Percentiles rank a stretch among this genome's conserved stretches.
These are phyloP conservation scores for Caenorhabditis sp. DNA, from an alignment of 2,888 invertebrate species.

Conservation along the genomic window DNA sequence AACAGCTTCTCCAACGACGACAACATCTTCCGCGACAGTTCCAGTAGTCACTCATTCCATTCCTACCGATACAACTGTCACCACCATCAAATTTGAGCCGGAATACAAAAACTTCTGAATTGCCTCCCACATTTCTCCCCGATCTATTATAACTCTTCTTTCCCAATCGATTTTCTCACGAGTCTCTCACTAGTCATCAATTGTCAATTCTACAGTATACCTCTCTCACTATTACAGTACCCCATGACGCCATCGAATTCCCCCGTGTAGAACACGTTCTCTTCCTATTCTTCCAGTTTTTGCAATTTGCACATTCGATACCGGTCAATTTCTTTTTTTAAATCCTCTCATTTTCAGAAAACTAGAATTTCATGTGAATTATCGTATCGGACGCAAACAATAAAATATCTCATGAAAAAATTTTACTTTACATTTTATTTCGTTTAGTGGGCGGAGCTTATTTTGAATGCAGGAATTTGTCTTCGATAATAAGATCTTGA, in stretches of 20 bases:
- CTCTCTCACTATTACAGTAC: constrained; percentile 20
- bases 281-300: constrained; percentile 20
- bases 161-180: constrained; percentile 20
- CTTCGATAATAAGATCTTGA: no score
- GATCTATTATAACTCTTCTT: no score
- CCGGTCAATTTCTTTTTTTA: constrained; percentile 11
- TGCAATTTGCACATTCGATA: not conserved
- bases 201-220: constrained; percentile 12
- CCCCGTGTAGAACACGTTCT: constrained; percentile 53
- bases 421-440: no score
- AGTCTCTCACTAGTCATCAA: constrained; percentile 42
- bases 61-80: constrained; percentile 11
- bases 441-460: no score
- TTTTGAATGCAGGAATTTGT: no score
- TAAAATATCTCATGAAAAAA: no score
- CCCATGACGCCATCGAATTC: constrained; percentile 26
- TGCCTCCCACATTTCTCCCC: not conserved
- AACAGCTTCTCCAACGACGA: constrained; percentile 12
- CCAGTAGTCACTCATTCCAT: not conserved
- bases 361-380: no score
- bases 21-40: constrained; percentile 16
- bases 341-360: not conserved
- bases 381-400: no score
- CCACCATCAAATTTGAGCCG: constrained; percentile 13
- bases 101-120: constrained; percentile 47